Evolutionary conservation across 2,797 vertebrate species (phyloP).

Genomic region (Acanthornis magna): DNA sequence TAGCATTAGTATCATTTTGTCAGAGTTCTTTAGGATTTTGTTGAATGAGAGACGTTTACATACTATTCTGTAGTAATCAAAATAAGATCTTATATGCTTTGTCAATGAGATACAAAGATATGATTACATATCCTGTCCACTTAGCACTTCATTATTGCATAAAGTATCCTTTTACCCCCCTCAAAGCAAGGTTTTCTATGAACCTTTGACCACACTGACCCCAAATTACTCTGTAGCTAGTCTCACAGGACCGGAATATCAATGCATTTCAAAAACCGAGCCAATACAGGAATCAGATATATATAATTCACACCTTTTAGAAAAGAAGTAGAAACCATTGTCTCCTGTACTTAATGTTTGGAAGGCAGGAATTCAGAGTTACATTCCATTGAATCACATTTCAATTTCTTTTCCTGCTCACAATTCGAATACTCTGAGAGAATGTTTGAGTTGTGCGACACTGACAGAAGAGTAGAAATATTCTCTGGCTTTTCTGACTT

Average conservation of each 20-base stretch:
- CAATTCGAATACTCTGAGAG: neutral
- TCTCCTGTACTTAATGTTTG: neutral
- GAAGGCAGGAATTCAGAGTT: neutral
- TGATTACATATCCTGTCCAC: neutral
- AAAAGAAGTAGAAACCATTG: neutral
- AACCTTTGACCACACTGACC: neutral
- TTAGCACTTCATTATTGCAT: neutral
- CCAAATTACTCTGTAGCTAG: neutral
- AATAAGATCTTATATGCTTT: neutral
- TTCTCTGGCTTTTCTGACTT: neutral
- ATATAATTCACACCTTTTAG: neutral
- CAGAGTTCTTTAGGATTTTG: neutral
- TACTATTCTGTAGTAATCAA: neutral
- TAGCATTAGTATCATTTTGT: neutral
- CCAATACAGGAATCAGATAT: neutral
- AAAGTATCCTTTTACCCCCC: neutral
- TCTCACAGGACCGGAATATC: neutral
- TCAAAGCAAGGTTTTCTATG: neutral
- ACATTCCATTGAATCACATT: neutral
- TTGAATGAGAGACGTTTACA: neutral
- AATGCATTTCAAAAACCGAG: neutral
- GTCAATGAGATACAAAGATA: neutral
- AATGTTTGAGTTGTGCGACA: neutral
- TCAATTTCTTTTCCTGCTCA: neutral
- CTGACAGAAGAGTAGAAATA: neutral